Conservation (phyloP, 2,888 invertebrate species). For the Philhelius pedissequus region DNA sequence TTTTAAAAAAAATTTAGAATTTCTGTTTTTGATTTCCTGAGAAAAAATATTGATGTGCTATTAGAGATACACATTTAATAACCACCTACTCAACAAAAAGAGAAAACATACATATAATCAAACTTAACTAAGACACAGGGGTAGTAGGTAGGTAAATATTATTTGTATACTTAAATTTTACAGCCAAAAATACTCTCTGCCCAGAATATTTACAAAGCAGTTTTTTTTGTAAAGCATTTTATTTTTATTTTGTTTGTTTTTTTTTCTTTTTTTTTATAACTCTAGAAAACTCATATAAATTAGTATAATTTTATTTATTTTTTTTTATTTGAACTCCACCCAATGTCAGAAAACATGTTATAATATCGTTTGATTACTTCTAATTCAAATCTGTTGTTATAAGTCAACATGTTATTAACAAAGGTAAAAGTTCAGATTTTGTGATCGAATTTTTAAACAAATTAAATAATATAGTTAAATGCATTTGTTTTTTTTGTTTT, state of each 20-base stretch:
- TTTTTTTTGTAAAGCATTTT: slow-evolving; percentile 17
- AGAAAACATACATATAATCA: neutral
- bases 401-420: slow-evolving; percentile 47
- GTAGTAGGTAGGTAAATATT: neutral
- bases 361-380: slow-evolving; percentile 66
- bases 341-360: slow-evolving; percentile 64
- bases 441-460: slow-evolving; percentile 4
- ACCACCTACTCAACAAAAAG: neutral
- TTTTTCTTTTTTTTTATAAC: neutral
- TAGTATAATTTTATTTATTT: slow-evolving; percentile 1
- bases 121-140: slow-evolving; percentile 5
- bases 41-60: neutral
- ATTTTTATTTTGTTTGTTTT: slow-evolving; percentile 3
- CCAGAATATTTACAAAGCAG: slow-evolving; percentile 60
- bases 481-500: slow-evolving; percentile 4
- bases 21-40: neutral
- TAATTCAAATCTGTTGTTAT: slow-evolving; percentile 44
- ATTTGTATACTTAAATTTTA: slow-evolving; percentile 5
- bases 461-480: neutral
- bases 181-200: slow-evolving; percentile 38
- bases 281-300: neutral
- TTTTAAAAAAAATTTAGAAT: neutral
- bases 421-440: slow-evolving; percentile 57
- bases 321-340: slow-evolving; percentile 51
- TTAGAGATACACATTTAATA: neutral